Conservation (phyloP, 2,797 vertebrate genomes). For the Syncerus caffer region DNA sequence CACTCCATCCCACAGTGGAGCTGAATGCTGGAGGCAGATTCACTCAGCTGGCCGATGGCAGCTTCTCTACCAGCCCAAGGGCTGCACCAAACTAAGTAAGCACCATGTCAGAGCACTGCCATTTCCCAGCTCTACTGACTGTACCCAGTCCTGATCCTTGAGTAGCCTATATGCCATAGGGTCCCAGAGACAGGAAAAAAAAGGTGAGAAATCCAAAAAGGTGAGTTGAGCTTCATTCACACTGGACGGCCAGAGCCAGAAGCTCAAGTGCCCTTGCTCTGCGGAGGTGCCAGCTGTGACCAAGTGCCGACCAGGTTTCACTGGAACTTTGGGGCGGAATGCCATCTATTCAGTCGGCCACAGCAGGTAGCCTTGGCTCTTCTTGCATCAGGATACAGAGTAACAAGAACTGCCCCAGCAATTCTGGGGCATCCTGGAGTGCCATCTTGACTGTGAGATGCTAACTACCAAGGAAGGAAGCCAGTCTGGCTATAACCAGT, state of each 20-base stretch:
- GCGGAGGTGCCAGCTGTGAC: not conserved
- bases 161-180: not conserved
- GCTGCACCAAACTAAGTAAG: not conserved
- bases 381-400: not conserved
- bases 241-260: not conserved
- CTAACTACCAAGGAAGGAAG: conserved; percentile 86
- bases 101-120: not conserved
- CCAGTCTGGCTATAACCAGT: conserved; percentile 90
- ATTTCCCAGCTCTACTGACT: not conserved
- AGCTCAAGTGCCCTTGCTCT: not conserved
- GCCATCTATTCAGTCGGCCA: not conserved
- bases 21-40: not conserved
- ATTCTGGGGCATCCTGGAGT: not conserved
- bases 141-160: not conserved
- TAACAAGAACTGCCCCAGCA: not conserved
- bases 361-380: not conserved
- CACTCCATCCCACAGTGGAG: not conserved
- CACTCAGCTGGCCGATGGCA: not conserved
- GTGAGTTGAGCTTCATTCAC: not conserved
- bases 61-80: not conserved
- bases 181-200: not conserved
- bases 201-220: conserved; percentile 15
- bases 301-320: not conserved
- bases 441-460: not conserved
- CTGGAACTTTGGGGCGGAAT: not conserved